These are phyloP conservation scores for Aporophyla nigra DNA, from an alignment of 2,888 invertebrate genomes.

Conservation along the genomic window DNA sequence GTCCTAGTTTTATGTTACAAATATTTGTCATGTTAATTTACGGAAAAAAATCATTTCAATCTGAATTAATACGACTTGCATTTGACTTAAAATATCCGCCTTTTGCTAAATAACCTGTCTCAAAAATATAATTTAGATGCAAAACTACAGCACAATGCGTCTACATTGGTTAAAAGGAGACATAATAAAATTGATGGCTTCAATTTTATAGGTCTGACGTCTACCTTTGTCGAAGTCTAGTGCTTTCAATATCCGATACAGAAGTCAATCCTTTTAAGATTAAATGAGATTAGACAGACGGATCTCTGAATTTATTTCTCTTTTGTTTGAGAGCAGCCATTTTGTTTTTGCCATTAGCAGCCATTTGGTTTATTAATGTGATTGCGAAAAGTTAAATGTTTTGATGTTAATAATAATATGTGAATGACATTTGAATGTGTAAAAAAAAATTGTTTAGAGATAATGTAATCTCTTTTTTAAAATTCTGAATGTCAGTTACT, in stretches of 20 bases:
- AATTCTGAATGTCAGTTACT: too few species aligned
- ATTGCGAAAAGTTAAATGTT: not conserved
- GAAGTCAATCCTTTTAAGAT: slow-evolving; percentile 70
- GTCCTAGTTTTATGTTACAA: not conserved
- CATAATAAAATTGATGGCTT: slow-evolving; percentile 64
- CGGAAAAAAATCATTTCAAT: not conserved
- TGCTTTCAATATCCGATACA: slow-evolving; percentile 66
- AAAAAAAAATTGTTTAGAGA: too few species aligned
- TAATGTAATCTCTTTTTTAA: too few species aligned
- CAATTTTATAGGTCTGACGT: slow-evolving; percentile 60
- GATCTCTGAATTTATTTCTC: slow-evolving; percentile 57
- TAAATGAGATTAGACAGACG: slow-evolving; percentile 65
- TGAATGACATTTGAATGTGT: not conserved
- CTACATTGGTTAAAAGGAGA: slow-evolving; percentile 34
- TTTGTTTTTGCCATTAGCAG: slow-evolving; percentile 25
- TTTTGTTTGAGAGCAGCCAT: slow-evolving; percentile 55
- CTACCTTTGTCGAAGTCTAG: slow-evolving; percentile 61
- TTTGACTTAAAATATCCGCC: not conserved
- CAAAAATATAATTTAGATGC: slow-evolving; percentile 13
- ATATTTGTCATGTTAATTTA: not conserved
- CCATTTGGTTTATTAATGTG: not conserved
- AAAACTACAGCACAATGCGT: slow-evolving; percentile 18
- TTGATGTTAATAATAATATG: not conserved
- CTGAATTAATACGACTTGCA: too few species aligned
- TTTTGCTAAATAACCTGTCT: not conserved